A percentile compares a stretch with the other conserved stretches of the same genome.
phyloP scores from a whole-genome alignment of 2,888 invertebrate genomes.

The Norana najaformis region DNA sequence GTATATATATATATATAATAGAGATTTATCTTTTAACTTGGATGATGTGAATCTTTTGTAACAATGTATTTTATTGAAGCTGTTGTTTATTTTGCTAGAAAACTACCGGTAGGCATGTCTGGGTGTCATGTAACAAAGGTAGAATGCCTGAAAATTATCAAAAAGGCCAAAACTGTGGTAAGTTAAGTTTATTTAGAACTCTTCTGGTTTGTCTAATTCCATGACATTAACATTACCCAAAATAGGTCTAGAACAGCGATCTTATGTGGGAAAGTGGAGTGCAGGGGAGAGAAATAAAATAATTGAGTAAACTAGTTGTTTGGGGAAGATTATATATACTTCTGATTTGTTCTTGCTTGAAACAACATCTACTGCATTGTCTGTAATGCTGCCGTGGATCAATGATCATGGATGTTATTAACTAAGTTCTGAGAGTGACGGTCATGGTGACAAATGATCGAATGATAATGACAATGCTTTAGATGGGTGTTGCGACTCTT shows the following conservation, averaged over 20 bases:
- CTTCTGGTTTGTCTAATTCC: background rate
- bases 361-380: background rate
- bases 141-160: background rate
- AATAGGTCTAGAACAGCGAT: background rate
- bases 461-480: background rate
- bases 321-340: background rate
- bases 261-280: background rate
- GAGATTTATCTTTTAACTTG: background rate
- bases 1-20: no score
- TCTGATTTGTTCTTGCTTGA: background rate
- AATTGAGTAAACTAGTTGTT: background rate
- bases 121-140: background rate
- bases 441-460: background rate
- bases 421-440: background rate
- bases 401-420: background rate
- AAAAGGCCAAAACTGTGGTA: background rate
- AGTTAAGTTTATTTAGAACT: background rate
- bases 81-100: background rate
- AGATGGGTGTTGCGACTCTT: no score
- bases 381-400: background rate
- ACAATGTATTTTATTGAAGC: background rate
- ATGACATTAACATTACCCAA: background rate
- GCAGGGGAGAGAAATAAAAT: background rate
- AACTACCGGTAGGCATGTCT: constrained; percentile 13
- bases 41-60: background rate